Percentiles rank a stretch among this genome's conserved stretches.
These are phyloP conservation scores for Balearica regulorum DNA, from an alignment of 2,797 vertebrate species.

Conservation along the genomic window DNA sequence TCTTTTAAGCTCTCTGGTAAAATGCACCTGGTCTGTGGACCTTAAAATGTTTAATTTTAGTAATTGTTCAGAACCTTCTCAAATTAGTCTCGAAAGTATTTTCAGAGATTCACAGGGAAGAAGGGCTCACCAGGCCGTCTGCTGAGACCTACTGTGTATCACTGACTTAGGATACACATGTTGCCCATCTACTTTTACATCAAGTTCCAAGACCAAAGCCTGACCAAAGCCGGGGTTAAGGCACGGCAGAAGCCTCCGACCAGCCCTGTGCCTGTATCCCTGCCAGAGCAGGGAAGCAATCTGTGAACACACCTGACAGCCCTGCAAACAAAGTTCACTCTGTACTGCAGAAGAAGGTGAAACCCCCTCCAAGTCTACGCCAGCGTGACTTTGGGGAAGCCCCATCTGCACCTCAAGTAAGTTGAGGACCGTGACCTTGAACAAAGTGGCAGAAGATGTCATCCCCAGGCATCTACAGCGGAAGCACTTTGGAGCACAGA, in stretches of 20 bases:
- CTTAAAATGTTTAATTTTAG: not conserved
- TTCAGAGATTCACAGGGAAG: not conserved
- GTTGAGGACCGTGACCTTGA: not conserved
- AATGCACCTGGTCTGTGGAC: not conserved
- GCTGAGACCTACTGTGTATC: not conserved
- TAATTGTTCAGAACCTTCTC: not conserved
- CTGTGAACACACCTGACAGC: rapidly evolving
- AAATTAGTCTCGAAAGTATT: not conserved
- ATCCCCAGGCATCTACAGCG: not conserved
- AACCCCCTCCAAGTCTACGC: not conserved
- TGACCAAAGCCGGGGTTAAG: not conserved
- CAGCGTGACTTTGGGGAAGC: not conserved
- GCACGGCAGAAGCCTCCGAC: not conserved
- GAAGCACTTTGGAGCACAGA: not conserved
- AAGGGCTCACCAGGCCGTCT: not conserved
- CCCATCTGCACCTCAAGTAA: not conserved
- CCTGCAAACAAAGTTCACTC: not conserved
- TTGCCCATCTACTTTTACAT: not conserved
- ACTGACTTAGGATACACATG: not conserved
- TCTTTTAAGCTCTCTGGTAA: not conserved
- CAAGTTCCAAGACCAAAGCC: not conserved
- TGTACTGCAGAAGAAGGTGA: not conserved
- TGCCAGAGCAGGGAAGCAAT: not conserved
- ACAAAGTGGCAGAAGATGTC: not conserved
- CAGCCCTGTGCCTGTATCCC: not conserved